Conservation (phyloP, 1,140 invertebrate species). For the Magallana ariakensis region DNA sequence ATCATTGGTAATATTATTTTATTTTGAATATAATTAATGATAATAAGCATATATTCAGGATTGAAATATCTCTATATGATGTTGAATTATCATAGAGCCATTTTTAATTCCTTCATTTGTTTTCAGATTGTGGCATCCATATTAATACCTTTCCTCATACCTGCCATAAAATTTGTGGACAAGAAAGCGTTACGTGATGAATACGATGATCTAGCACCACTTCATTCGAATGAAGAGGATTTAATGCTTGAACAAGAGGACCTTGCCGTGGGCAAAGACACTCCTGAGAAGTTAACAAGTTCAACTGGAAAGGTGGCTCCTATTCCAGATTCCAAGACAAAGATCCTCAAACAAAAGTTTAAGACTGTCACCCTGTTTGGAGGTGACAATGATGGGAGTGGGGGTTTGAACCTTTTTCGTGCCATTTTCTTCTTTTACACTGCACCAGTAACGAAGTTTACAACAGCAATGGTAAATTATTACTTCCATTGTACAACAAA, state of each 20-base stretch:
- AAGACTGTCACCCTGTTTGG: constrained; percentile 64
- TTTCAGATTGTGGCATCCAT: constrained; percentile 70
- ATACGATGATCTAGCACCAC: constrained; percentile 27
- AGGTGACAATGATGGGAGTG: constrained; percentile 30
- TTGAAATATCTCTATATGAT: no score
- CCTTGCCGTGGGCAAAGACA: neutral
- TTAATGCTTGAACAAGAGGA: neutral
- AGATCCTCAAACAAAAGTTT: constrained; percentile 54
- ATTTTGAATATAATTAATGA: no score
- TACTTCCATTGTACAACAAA: neutral
- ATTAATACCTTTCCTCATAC: constrained; percentile 70
- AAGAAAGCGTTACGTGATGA: constrained; percentile 31
- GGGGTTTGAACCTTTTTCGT: constrained; percentile 63
- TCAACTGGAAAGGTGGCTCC: constrained; percentile 8
- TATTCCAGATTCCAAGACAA: constrained; percentile 23
- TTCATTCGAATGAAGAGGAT: neutral
- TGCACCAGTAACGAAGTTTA: constrained; percentile 72
- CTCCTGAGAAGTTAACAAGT: neutral
- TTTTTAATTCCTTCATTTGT: neutral
- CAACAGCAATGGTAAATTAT: constrained; percentile 63
- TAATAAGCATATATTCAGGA: no score
- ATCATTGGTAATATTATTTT: no score
- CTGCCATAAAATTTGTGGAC: constrained; percentile 72
- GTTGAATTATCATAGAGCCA: no score
- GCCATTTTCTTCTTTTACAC: constrained; percentile 75